Percentiles rank a stretch among this genome's conserved stretches.
These are phyloP conservation scores for Trachelus iudaicus DNA, from an alignment of 2,888 invertebrate species.

Conservation along the genomic window DNA sequence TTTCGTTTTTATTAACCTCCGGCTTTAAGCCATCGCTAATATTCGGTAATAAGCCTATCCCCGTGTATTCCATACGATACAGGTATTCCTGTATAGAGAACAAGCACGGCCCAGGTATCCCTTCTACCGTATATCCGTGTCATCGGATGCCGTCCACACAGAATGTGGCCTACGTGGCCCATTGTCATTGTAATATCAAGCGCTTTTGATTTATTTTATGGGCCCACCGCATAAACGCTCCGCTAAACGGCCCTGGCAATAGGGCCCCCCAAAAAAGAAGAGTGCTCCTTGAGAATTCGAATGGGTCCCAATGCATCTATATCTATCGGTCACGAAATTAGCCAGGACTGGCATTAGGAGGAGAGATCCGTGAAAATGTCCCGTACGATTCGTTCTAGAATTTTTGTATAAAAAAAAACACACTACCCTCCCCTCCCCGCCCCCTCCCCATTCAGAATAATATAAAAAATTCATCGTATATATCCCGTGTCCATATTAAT, in stretches of 20 bases:
- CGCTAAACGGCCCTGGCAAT: slow-evolving; percentile 30
- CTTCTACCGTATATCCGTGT: slow-evolving; percentile 37
- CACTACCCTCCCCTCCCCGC: too few relatives aligned
- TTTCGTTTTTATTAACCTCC: background rate
- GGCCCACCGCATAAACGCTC: slow-evolving; percentile 44
- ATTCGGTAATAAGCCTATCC: slow-evolving; percentile 19
- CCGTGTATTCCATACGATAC: slow-evolving; percentile 15
- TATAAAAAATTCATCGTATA: too few relatives aligned
- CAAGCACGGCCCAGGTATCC: slow-evolving; percentile 21
- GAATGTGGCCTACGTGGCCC: slow-evolving; percentile 36
- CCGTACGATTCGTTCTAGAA: too few relatives aligned
- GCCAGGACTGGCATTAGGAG: background rate
- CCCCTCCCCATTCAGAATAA: too few relatives aligned
- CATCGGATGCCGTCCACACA: slow-evolving; percentile 39
- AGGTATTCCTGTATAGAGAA: background rate
- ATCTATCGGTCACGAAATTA: too few relatives aligned
- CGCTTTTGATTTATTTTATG: slow-evolving; percentile 56
- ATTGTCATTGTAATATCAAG: slow-evolving; percentile 56
- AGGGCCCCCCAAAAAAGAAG: background rate
- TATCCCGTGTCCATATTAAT: too few relatives aligned
- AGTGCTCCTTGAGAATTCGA: background rate
- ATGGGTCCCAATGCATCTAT: too few relatives aligned
- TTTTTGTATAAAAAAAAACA: too few relatives aligned
- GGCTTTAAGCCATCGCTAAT: slow-evolving; percentile 9
- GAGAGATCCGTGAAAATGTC: background rate